Evolutionary conservation across 2,797 vertebrate genomes (phyloP), one percentile per base, ranked within the genome.

Genomic region (Alosa sapidissima): DNA sequence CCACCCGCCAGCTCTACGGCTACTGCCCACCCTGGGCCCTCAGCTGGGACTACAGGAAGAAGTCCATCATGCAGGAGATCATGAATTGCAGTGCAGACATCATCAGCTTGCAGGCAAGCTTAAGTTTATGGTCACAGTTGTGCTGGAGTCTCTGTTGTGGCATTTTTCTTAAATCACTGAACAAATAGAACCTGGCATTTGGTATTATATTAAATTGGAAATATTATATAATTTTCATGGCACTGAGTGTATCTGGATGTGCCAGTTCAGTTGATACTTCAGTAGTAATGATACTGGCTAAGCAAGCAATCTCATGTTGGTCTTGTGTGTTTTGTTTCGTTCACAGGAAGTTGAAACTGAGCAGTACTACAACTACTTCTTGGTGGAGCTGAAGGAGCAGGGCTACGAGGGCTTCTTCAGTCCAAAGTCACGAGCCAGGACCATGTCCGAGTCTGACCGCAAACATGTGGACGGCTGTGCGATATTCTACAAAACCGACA

Each of bases 21-120:
- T 99, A 99, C 92, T 99, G 98, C 91, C 98, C 98, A 0, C 97
- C 98, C 36, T 99, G 98, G 98, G 98, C 98, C 68, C 92, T 99
- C 88, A 98, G 96, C 94, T 99, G 98, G 98, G 98, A 99, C 87
- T 99, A 99, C 95, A 96, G 98, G 95, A 99, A 99, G 95, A 99
- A 99, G 94, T 97, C 97, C 92, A 99, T 99, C 93, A 99, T 99
- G 94, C 98, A 98, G 94, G 98, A 99, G 95, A 99, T 99, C 88
- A 90, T 99, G 91, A 96, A 93, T 93, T 99, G 97, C 93, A 97
- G 95, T 86, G 97, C 98, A 83, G 98, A 99, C 92, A 97, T 99
- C 93, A 97, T 99, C 94, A 99, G 98, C 92, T 96, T 99, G 93
- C 98, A 99, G 97, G 98, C 72, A 78, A 47, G 72, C 72, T 21